phyloP scores from a whole-genome alignment of 2,113 vertebrate species.

The Triplophysa siluroides region DNA sequence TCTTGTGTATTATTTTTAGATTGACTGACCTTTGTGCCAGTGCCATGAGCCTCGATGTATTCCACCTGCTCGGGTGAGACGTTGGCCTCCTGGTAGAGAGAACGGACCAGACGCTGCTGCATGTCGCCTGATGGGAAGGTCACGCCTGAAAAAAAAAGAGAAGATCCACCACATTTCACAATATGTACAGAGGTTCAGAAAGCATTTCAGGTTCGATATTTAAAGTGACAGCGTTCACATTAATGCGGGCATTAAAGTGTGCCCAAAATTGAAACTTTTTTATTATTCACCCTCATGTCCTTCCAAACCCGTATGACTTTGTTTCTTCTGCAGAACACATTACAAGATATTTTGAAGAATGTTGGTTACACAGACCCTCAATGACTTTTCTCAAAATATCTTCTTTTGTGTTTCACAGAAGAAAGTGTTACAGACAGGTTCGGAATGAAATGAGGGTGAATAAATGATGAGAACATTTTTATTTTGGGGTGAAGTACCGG shows the following conservation, averaged over 20 bases:
- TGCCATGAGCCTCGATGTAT: constrained; percentile 94
- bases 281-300: no score
- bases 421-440: no score
- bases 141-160: constrained; percentile 78
- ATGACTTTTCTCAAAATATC: no score
- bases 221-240: not conserved
- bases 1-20: not conserved
- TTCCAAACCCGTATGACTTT: no score
- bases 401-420: no score
- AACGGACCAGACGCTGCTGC: constrained; percentile 79
- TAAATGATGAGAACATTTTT: no score
- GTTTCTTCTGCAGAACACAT: no score
- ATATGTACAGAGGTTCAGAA: not conserved
- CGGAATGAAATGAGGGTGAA: no score
- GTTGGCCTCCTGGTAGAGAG: constrained; percentile 76
- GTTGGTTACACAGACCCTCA: no score
- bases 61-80: constrained; percentile 82
- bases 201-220: not conserved
- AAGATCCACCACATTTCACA: not conserved
- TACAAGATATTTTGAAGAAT: no score
- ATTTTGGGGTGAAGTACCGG: no score
- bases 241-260: not conserved
- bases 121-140: constrained; percentile 92
- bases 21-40: constrained; percentile 89
- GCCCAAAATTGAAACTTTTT: no score